Conservation (phyloP, 2,797 vertebrate species). For the Myioborus miniatus region DNA sequence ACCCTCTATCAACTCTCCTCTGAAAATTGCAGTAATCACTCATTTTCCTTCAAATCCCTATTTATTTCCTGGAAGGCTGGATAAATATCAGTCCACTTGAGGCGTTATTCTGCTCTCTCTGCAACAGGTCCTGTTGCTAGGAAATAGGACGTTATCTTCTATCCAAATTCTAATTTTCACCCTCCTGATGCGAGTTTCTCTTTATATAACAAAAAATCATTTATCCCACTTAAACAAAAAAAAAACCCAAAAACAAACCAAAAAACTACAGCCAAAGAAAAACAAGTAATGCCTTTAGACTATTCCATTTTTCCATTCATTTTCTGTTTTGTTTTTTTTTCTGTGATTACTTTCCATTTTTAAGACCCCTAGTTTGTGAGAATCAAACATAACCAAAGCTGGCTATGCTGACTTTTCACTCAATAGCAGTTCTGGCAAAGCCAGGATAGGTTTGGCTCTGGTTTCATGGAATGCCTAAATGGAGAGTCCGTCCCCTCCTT, state of each 20-base stretch:
- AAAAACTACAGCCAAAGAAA: too few relatives aligned
- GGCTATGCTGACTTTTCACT: not conserved
- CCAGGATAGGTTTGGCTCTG: not conserved
- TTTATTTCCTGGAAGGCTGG: not conserved
- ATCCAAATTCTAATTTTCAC: not conserved
- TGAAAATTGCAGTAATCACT: not conserved
- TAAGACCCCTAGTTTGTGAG: not conserved
- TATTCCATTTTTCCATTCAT: not conserved
- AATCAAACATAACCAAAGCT: not conserved
- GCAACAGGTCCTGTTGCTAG: not conserved
- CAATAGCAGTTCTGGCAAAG: not conserved
- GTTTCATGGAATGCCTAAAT: not conserved
- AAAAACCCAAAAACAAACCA: accelerated
- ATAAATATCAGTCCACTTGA: not conserved
- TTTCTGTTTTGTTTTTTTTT: not conserved
- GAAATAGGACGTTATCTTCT: not conserved
- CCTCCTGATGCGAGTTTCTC: not conserved
- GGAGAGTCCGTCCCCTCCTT: not conserved
- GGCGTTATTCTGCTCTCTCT: not conserved
- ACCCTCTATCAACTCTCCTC: not conserved
- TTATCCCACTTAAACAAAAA: not conserved
- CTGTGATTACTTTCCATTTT: not conserved
- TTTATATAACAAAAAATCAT: not conserved
- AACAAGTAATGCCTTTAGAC: not conserved
- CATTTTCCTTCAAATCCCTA: not conserved